Evolutionary conservation across 2,888 invertebrate genomes (phyloP).

Genomic region (Microctonus brassicae): DNA sequence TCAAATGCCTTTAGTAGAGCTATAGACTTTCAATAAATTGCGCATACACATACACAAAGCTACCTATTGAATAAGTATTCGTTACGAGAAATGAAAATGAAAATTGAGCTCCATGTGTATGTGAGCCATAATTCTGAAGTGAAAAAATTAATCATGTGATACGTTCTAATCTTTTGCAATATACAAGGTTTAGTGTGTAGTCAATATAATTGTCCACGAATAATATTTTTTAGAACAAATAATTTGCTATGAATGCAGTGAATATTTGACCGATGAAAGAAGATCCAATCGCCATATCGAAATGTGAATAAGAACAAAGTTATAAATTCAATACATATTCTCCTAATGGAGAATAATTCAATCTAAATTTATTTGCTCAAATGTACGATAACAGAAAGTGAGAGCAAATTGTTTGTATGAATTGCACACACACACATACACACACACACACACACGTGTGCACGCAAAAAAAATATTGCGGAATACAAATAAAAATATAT

Average conservation of each 20-base stretch:
- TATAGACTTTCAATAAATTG: constrained; percentile 34
- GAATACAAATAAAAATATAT: constrained; percentile 19
- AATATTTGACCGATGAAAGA: constrained; percentile 30
- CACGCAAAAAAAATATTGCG: constrained; percentile 39
- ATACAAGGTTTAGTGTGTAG: not conserved
- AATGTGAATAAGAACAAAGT: constrained; percentile 14
- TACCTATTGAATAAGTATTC: not conserved
- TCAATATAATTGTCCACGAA: constrained; percentile 35
- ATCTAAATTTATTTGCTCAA: not conserved
- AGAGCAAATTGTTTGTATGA: not conserved
- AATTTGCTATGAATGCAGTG: not conserved
- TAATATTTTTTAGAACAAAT: constrained; percentile 50
- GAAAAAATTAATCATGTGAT: constrained; percentile 19
- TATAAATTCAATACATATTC: constrained; percentile 19
- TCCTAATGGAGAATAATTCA: not conserved
- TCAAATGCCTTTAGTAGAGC: constrained; percentile 39
- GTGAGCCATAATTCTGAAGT: no score
- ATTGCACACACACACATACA: not conserved
- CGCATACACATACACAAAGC: not conserved
- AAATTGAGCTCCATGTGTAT: not conserved
- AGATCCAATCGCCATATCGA: constrained; percentile 31
- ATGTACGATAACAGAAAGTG: not conserved
- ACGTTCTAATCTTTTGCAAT: constrained; percentile 13
- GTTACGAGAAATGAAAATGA: constrained; percentile 3
- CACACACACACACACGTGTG: constrained; percentile 23